Conservation (phyloP, 2,797 vertebrate species). For the Chromis chromis region DNA sequence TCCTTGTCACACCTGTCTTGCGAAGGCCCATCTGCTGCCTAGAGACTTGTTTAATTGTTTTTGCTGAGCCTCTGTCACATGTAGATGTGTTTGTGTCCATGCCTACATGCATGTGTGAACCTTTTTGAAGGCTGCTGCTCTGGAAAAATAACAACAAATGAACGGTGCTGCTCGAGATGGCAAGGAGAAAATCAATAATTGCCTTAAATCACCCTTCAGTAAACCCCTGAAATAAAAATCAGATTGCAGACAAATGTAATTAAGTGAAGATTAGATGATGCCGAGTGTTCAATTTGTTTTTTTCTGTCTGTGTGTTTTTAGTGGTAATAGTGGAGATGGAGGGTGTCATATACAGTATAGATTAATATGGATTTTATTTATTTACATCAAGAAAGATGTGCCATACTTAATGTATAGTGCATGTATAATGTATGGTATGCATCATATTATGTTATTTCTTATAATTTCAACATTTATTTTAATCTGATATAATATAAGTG, state of each 20-base stretch:
- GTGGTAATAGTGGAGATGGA: background rate
- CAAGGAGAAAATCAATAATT: constrained; percentile 40
- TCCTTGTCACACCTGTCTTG: constrained; percentile 70
- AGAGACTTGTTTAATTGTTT: constrained; percentile 71
- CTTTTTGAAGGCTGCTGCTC: constrained; percentile 5
- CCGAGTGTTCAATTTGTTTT: background rate
- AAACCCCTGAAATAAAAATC: constrained; percentile 32
- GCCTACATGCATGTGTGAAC: constrained; percentile 42
- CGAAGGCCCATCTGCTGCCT: constrained; percentile 67
- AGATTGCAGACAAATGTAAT: background rate
- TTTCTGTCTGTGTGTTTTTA: background rate
- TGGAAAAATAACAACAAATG: constrained; percentile 26
- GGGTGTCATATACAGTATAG: background rate
- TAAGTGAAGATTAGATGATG: background rate
- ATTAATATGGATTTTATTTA: background rate
- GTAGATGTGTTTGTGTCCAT: constrained; percentile 47
- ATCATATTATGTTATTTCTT: too few species aligned
- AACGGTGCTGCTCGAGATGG: constrained; percentile 7
- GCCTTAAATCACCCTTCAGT: constrained; percentile 29
- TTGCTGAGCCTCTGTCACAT: constrained; percentile 64
- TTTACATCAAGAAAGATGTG: background rate
- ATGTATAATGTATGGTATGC: too few species aligned
- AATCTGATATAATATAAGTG: too few species aligned
- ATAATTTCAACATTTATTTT: too few species aligned
- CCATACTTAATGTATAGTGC: background rate